Conservation (phyloP, 1,140 invertebrate genomes). For the Yoshiicerus persimilis region DNA sequence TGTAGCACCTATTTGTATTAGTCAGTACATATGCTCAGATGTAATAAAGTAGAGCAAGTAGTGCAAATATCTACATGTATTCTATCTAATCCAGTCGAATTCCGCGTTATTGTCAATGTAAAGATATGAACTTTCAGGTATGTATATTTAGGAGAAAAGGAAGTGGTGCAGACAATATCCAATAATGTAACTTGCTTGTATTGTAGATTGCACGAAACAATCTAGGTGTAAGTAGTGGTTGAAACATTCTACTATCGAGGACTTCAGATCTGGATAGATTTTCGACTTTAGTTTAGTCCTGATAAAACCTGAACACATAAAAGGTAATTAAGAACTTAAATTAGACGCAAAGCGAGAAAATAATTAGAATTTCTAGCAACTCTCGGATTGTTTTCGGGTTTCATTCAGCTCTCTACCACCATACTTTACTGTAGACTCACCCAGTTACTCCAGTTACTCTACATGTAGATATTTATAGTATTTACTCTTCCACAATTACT, state of each 20-base stretch:
- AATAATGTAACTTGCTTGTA: background rate
- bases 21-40: background rate
- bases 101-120: background rate
- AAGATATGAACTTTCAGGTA: background rate
- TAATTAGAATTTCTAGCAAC: conserved; percentile 13
- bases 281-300: background rate
- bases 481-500: background rate
- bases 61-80: background rate
- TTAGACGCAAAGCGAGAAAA: conserved; percentile 24
- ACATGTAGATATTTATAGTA: background rate
- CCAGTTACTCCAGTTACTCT: background rate
- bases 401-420: background rate
- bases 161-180: background rate
- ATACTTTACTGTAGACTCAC: background rate
- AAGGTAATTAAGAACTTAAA: conserved; percentile 22
- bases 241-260: background rate
- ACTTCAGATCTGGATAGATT: background rate
- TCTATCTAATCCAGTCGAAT: background rate
- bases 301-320: background rate
- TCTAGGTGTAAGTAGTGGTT: background rate
- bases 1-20: background rate
- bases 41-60: too few species aligned
- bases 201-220: background rate
- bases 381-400: background rate
- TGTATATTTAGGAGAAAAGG: too few species aligned